These are phyloP conservation scores for Macrocentrus cingulum DNA, from an alignment of 1,140 invertebrate genomes.

Conservation along the genomic window DNA sequence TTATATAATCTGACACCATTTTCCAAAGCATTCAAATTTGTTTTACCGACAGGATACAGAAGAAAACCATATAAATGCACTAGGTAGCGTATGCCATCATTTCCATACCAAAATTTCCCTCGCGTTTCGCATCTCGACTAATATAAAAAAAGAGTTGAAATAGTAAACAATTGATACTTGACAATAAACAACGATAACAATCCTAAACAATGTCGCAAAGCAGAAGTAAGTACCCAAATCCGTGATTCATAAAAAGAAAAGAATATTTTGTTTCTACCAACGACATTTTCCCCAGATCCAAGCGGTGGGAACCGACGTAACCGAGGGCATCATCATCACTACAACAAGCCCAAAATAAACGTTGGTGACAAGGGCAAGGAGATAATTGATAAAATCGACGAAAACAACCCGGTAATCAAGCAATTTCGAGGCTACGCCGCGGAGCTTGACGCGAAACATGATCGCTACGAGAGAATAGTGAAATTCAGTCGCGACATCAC, in stretches of 20 bases:
- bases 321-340: constrained; percentile 24
- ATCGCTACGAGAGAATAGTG: constrained; percentile 81
- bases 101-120: too few species aligned
- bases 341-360: constrained; percentile 40
- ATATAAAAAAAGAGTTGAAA: too few species aligned
- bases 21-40: too few species aligned
- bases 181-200: too few species aligned
- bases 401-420: constrained; percentile 65
- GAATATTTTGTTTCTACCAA: background rate
- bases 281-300: background rate
- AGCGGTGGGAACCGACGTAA: constrained; percentile 21
- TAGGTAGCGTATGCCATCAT: too few species aligned
- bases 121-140: too few species aligned
- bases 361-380: constrained; percentile 47
- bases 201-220: background rate
- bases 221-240: background rate
- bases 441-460: constrained; percentile 79
- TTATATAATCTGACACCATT: too few species aligned
- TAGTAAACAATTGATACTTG: too few species aligned
- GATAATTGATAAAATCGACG: constrained; percentile 52
- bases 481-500: constrained; percentile 87
- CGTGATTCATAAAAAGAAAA: background rate
- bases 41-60: too few species aligned
- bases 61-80: too few species aligned
- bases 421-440: constrained; percentile 69